A percentile compares a stretch with the other conserved stretches of the same genome.
These are phyloP conservation scores for Channallabes apus DNA, from an alignment of 2,797 vertebrate genomes.

Conservation along the genomic window DNA sequence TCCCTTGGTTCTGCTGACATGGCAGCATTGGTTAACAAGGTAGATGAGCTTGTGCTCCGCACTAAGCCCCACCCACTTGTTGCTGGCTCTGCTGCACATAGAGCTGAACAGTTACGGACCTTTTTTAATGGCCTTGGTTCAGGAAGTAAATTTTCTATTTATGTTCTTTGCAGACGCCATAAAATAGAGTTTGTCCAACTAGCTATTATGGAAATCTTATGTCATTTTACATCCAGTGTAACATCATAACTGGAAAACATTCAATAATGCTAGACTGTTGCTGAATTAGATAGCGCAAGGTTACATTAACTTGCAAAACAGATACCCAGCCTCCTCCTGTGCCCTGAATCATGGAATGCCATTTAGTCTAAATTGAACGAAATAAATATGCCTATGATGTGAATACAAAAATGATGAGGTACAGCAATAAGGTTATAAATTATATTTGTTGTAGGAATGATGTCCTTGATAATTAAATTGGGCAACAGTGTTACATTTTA, in stretches of 20 bases:
- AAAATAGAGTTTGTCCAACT: neutral
- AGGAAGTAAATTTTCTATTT: constrained; percentile 1
- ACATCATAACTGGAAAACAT: neutral
- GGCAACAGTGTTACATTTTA: neutral
- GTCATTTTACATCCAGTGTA: neutral
- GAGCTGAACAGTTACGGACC: constrained; percentile 25
- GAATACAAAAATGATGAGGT: neutral
- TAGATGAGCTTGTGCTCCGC: constrained; percentile 78
- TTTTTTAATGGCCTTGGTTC: neutral
- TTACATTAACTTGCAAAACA: neutral
- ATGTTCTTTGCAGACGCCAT: neutral
- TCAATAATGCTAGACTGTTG: neutral
- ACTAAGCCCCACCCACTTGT: constrained; percentile 74
- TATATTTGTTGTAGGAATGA: too few relatives aligned
- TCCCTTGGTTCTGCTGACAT: constrained; percentile 81
- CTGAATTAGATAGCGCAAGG: neutral
- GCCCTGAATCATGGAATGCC: neutral
- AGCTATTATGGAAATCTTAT: neutral
- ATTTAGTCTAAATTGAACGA: neutral
- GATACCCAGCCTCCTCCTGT: neutral
- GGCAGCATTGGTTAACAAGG: constrained; percentile 88
- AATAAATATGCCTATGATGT: neutral
- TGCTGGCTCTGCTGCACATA: constrained; percentile 67
- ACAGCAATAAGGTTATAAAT: neutral
- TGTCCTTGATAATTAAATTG: neutral